Evolutionary conservation across 1,140 invertebrate genomes (phyloP).

Genomic region (Caenorhabditis inopinata): DNA sequence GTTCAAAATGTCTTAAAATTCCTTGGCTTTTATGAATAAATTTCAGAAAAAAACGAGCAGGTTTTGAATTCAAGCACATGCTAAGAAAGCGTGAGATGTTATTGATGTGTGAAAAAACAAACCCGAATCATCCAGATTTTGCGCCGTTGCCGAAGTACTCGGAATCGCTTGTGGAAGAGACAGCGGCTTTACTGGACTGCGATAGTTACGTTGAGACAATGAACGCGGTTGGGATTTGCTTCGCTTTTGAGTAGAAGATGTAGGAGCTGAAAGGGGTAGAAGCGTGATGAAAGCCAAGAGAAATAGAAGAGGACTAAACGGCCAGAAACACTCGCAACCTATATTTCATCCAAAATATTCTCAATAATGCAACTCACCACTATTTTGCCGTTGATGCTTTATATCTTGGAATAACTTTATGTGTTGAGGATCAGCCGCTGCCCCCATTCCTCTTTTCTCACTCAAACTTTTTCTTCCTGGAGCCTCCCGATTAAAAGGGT

Average conservation of each 20-base stretch:
- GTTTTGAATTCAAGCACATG: too few relatives aligned
- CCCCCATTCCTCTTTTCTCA: conserved; percentile 48
- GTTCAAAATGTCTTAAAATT: not conserved
- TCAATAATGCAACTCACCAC: conserved; percentile 44
- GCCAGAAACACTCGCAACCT: not conserved
- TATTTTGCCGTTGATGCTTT: conserved; percentile 51
- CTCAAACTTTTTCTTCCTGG: conserved; percentile 42
- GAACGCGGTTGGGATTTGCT: not conserved
- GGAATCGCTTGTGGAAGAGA: not conserved
- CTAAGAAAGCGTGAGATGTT: not conserved
- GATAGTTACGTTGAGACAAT: not conserved
- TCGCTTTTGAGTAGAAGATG: not conserved
- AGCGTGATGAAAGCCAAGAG: not conserved
- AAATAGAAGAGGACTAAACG: not conserved
- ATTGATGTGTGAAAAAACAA: not conserved
- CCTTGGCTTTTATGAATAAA: not conserved
- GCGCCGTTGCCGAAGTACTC: not conserved
- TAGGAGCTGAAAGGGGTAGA: conserved; percentile 6
- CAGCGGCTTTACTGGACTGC: not conserved
- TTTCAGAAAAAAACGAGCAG: too few relatives aligned
- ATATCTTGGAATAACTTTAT: conserved; percentile 48
- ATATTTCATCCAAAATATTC: too few relatives aligned
- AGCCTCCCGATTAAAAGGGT: conserved; percentile 42
- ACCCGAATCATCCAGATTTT: not conserved
- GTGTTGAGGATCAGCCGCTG: conserved; percentile 46